A percentile compares a stretch with the other conserved stretches of the same genome.
Evolutionary conservation across 1,140 invertebrate species (phyloP).

Genomic region (Fopius arisanus): DNA sequence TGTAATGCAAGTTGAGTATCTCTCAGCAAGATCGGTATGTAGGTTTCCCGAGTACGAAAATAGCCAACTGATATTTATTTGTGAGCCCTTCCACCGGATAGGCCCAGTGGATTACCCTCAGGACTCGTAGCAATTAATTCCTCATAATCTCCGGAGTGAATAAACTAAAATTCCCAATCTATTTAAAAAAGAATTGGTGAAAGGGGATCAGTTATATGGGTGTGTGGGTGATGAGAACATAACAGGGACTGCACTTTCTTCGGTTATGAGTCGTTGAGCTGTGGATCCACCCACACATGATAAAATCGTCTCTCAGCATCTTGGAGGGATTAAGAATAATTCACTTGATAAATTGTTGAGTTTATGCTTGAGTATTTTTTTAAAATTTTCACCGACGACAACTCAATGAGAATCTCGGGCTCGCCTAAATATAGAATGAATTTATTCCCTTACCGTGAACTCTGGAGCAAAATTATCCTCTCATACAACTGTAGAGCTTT

Average conservation of each 20-base stretch:
- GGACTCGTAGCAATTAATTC: neutral
- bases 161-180: neutral
- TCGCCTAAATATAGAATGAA: slow-evolving; percentile 51
- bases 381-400: neutral
- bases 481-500: slow-evolving; percentile 28
- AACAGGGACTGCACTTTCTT: neutral
- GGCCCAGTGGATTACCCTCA: neutral
- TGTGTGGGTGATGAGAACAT: neutral
- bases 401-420: slow-evolving; percentile 44
- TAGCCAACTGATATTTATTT: slow-evolving; percentile 59
- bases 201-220: neutral
- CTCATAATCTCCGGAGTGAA: neutral
- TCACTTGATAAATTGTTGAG: neutral
- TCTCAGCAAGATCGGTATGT: slow-evolving; percentile 49
- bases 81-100: slow-evolving; percentile 25
- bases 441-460: slow-evolving; percentile 55
- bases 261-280: neutral
- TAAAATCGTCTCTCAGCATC: neutral
- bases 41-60: slow-evolving; percentile 59
- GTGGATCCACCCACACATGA: neutral
- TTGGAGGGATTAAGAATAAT: neutral
- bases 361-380: neutral
- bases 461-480: slow-evolving; percentile 53
- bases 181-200: neutral
- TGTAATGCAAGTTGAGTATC: slow-evolving; percentile 30